Evolutionary conservation across 2,888 invertebrate species (phyloP), one percentile per base, ranked within the genome.

Genomic region (Acanthosepion esculentum): DNA sequence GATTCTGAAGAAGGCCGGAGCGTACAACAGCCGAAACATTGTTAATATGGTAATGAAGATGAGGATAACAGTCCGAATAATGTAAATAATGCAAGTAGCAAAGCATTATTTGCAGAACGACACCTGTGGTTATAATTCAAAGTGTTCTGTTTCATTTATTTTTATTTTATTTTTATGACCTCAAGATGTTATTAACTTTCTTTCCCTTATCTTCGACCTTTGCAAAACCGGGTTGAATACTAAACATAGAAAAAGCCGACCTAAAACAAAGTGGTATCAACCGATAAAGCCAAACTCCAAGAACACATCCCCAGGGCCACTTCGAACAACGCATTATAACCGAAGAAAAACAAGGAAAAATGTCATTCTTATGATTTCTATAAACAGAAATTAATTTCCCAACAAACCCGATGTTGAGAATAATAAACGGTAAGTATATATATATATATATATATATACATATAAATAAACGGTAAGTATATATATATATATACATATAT

Each of bases 331-430:
- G 78, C 33, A 78, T n/a, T 78, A n/a, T 33, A n/a, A 78, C 78
- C 5, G 78, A 33, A n/a, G 23, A 18, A 78, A n/a, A n/a, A 78
- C n/a, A 15, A 78, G 5, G 12, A 78, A n/a, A n/a, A 78, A n/a
- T 10, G 12, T n/a, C n/a, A 8, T 29, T 64, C n/a, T 15, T 78
- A 78, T 78, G 78, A n/a, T n/a, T 78, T 78, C 78, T 78, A 78
- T n/a, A 78, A 78, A 78, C n/a, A 78, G 78, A 78, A 78, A 78
- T 78, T 78, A n/a, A 78, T 78, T 78, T 78, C n/a, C 78, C n/a
- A 78, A 78, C n/a, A 78, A n/a, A n/a, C n/a, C 33, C n/a, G 78
- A 78, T 15, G n/a, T n/a, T 78, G n/a, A 15, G n/a, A 78, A 78
- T 78, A 78, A 78, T 78, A 78, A 78, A 8, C 1, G 29, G n/a